phyloP scores from a whole-genome alignment of 2,888 invertebrate species.

The Epinotia bilunana region DNA sequence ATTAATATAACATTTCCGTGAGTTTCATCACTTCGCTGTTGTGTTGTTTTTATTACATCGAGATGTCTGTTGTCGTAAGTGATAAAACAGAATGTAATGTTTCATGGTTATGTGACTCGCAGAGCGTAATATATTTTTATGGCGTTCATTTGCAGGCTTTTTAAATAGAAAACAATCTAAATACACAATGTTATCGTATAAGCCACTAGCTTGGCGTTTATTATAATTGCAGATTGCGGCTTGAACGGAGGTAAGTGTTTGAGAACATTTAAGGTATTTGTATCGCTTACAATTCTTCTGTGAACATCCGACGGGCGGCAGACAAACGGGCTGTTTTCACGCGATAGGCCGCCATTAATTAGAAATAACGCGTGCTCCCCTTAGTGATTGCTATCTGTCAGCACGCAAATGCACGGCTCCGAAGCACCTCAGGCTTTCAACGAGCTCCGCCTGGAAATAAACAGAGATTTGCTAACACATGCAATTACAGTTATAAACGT shows the following conservation, averaged over 20 bases:
- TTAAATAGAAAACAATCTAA: constrained; percentile 23
- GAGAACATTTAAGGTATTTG: constrained; percentile 79
- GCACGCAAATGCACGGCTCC: constrained; percentile 72
- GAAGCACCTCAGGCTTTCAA: constrained; percentile 44
- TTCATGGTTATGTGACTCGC: constrained; percentile 11
- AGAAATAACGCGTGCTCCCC: constrained; percentile 72
- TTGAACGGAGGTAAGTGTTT: constrained; percentile 68
- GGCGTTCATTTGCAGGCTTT: constrained; percentile 24
- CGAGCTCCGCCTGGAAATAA: constrained; percentile 30
- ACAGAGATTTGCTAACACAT: constrained; percentile 14
- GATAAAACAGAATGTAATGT: constrained; percentile 14
- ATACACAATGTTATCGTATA: constrained; percentile 29
- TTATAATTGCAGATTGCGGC: constrained; percentile 71
- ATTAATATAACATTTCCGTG: not conserved
- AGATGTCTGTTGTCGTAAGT: constrained; percentile 22
- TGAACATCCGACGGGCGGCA: constrained; percentile 75
- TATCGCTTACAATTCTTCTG: constrained; percentile 81
- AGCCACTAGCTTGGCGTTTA: constrained; percentile 64
- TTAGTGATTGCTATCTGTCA: constrained; percentile 76
- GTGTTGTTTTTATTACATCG: constrained; percentile 25
- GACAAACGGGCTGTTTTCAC: constrained; percentile 78
- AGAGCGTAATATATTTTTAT: constrained; percentile 7
- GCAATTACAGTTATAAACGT: not conserved
- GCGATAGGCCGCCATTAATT: constrained; percentile 78
- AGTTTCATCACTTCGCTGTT: not conserved